These are phyloP conservation scores for Mohoua ochrocephala DNA, from an alignment of 2,113 vertebrate species.

Conservation along the genomic window DNA sequence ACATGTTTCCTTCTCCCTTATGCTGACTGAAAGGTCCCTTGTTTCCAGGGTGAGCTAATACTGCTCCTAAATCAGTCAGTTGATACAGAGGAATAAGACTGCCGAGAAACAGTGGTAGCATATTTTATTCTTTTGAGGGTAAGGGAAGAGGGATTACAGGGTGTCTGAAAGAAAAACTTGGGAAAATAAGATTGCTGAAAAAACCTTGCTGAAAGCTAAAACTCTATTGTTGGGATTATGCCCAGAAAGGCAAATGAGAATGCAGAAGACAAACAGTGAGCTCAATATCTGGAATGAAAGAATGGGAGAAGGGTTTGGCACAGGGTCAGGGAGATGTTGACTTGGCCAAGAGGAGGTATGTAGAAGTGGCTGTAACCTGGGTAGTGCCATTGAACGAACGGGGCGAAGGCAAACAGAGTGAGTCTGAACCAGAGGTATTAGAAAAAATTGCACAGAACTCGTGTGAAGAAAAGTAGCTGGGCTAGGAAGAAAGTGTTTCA, in stretches of 20 bases:
- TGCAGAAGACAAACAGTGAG: not conserved
- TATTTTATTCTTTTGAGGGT: conserved; percentile 7
- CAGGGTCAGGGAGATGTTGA: not conserved
- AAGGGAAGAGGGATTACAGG: not conserved
- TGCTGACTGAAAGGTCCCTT: conserved; percentile 25
- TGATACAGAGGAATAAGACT: not conserved
- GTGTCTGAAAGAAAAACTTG: not conserved
- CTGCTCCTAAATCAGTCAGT: not conserved
- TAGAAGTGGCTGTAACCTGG: not conserved
- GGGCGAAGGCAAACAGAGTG: not conserved
- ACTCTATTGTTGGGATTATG: not conserved
- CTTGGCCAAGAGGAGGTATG: not conserved
- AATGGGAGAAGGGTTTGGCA: not conserved
- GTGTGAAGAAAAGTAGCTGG: not conserved
- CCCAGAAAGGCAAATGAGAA: not conserved
- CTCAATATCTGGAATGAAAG: not conserved
- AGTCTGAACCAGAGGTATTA: not conserved
- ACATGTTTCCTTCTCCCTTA: not conserved
- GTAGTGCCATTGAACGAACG: not conserved
- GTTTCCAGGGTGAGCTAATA: conserved; percentile 43
- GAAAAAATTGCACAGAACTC: not conserved
- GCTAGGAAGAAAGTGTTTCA: not conserved
- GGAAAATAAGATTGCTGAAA: not conserved
- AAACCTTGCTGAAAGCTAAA: not conserved
- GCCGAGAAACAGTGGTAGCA: not conserved